Base-by-base conservation (phyloP, 2,113 vertebrate genomes). In the Cryptomyrus ogoouensis region DNA sequence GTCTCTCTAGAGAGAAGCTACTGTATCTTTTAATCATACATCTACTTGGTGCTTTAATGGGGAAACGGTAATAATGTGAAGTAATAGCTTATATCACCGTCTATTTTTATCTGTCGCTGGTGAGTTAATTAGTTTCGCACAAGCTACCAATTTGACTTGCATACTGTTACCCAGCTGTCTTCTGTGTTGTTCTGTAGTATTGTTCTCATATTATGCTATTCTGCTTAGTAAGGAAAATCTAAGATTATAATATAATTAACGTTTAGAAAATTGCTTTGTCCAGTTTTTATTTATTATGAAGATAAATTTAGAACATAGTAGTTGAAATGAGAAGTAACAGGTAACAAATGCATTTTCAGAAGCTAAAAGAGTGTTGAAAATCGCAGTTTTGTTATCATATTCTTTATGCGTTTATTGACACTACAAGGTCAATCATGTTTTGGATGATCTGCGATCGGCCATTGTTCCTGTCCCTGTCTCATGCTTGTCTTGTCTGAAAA, bases 401-500 rank as follows among this genome's bases (percentile, higher is more conserved):
- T 62, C 74, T 8, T 84, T 42, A 58, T 50, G 89, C 27, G 6
- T 42, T 91, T 90, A 89, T 93, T 93, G 93, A 92, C 91, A 93
- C 95, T 94, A 95, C 93, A 91, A 91, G 94, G 93, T 94, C 88
- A 90, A 92, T 92, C 93, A 90, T 94, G 94, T 93, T 94, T 91
- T 94, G 93, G 50, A 94, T 94, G 93, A 94, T 92, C 90, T 89
- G 66, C 92, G 92, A 91, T 88, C 91, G 90, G 91, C 95, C 94
- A 95, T 95, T 96, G 95, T 96, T 94, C 90, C 77, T 31, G 91
- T 77, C 93, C 92, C 93, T 92, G 91, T 94, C 94, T 94, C 93
- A 92, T 92, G 92, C 94, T 93, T 58, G 92, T 92, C 93, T 92
- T 90, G 91, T 93, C 3, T 88, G 90, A 91, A 93, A 95, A 95